Base-by-base conservation (phyloP, 2,888 invertebrate species). In the Idaea dimidiata region DNA sequence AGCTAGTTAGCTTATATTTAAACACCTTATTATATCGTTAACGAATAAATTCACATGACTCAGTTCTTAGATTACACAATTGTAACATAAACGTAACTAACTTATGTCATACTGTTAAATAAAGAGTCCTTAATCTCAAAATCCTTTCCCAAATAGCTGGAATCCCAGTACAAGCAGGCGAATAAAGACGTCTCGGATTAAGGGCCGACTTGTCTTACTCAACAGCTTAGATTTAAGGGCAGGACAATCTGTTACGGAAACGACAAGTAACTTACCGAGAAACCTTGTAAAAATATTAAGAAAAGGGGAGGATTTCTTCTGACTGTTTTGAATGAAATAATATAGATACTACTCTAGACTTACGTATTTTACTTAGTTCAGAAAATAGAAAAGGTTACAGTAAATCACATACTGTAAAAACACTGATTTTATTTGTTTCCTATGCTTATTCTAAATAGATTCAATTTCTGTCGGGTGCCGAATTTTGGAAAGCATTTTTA, bases 161-260 rank as follows among this genome's bases (percentile, higher is more conserved):
- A 72, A 79, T 75, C 76, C 74, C 66, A 14, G 68, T 70, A 77
- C 73, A 74, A 76, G 73, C 75, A 73, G 78, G 76, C 75, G 74
- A 75, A 81, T 82, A 83, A 78, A 77, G 80, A 78, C 80, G 73
- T 68, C 68, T 65, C 67, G 82, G 86, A 84, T 86, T 86, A 85
- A 71, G 74, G 69, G 69, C 66, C 80, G 83, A 82, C 85, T 84
- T 82, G 86, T 86, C 87, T 86, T 85, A 81, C 83, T 86, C 82
- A 85, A 80, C 77, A 71, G 80, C 76, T 84, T 83, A 84, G 74
- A 73, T 79, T 80, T 77, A 79, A 62, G 75, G 79, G 74, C 76
- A 72, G 79, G 77, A 73, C 78, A 74, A 74, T 78, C 76, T 76
- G 67, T 70, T 67, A 65, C 61, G 54, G 59, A 61, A 66, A 69